Evolutionary conservation across 2,113 vertebrate genomes (phyloP).

Genomic region (Pyxicephalus adspersus): DNA sequence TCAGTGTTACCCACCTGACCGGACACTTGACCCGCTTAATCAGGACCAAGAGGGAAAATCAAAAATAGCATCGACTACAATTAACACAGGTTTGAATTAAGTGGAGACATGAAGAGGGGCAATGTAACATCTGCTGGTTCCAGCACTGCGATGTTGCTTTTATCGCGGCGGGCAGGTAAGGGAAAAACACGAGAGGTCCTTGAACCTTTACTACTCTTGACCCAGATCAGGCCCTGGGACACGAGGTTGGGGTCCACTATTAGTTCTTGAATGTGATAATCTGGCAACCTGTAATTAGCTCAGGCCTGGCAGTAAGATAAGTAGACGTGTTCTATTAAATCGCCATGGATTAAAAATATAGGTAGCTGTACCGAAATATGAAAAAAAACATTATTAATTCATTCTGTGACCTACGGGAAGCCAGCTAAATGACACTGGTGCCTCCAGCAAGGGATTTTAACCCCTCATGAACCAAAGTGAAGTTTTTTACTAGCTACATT

Average conservation of each 20-base stretch:
- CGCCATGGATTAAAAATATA: too few relatives aligned
- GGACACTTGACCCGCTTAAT: slow-evolving; percentile 1
- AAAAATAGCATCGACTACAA: slow-evolving; percentile 14
- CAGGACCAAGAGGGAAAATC: neutral
- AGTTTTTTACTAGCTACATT: too few relatives aligned
- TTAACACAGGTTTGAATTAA: neutral
- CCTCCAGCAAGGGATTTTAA: too few relatives aligned
- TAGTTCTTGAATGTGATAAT: too few relatives aligned
- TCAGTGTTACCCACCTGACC: slow-evolving; percentile 12
- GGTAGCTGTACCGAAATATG: too few relatives aligned
- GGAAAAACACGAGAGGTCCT: neutral
- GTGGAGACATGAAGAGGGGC: neutral
- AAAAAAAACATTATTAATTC: too few relatives aligned
- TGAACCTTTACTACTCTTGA: neutral
- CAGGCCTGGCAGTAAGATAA: neutral
- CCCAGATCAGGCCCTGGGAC: neutral
- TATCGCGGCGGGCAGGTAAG: neutral
- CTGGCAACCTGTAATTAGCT: too few relatives aligned
- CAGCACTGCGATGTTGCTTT: neutral
- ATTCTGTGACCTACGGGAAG: too few relatives aligned
- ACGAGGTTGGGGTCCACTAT: too few relatives aligned
- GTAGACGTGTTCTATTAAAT: neutral
- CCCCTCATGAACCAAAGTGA: too few relatives aligned
- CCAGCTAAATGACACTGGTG: too few relatives aligned
- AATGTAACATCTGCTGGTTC: neutral